A percentile compares a stretch with the other conserved stretches of the same genome.
Evolutionary conservation across 2,888 invertebrate genomes (phyloP).

Genomic region (Tiliacea citrago): DNA sequence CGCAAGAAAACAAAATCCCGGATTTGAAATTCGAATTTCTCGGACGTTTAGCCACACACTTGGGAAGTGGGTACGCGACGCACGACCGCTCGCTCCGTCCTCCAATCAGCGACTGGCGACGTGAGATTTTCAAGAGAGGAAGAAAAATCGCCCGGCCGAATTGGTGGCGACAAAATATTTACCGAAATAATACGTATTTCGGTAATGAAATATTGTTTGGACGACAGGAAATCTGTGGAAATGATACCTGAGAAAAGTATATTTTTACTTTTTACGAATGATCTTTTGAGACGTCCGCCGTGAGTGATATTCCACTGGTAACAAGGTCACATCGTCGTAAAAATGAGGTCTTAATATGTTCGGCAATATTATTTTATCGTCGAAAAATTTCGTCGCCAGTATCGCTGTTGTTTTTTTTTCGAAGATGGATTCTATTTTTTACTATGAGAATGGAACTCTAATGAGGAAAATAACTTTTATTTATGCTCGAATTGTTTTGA

Average conservation of each 20-base stretch:
- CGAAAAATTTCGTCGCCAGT: not conserved
- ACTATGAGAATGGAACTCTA: not conserved
- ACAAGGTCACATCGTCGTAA: conserved; percentile 15
- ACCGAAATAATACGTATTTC: conserved; percentile 56
- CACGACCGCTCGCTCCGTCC: conserved; percentile 55
- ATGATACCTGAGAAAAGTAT: conserved; percentile 46
- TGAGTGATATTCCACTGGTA: conserved; percentile 15
- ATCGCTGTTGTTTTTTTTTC: not conserved
- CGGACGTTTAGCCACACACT: conserved; percentile 49
- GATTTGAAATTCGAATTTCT: conserved; percentile 38
- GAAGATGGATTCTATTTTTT: too few species aligned
- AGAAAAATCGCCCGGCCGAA: conserved; percentile 52
- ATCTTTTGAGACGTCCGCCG: not conserved
- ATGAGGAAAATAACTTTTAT: not conserved
- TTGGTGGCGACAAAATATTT: conserved; percentile 61
- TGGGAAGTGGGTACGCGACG: conserved; percentile 28
- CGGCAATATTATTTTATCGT: conserved; percentile 3
- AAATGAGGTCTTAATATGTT: conserved; percentile 16
- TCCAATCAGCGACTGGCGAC: conserved; percentile 54
- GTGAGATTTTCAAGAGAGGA: conserved; percentile 55
- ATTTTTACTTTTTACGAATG: conserved; percentile 25
- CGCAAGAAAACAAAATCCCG: conserved; percentile 31
- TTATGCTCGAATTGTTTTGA: not conserved
- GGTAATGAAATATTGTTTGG: conserved; percentile 72
- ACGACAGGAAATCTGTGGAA: conserved; percentile 49